Base-by-base conservation (phyloP, 1,140 invertebrate species). In the Maniola jurtina region DNA sequence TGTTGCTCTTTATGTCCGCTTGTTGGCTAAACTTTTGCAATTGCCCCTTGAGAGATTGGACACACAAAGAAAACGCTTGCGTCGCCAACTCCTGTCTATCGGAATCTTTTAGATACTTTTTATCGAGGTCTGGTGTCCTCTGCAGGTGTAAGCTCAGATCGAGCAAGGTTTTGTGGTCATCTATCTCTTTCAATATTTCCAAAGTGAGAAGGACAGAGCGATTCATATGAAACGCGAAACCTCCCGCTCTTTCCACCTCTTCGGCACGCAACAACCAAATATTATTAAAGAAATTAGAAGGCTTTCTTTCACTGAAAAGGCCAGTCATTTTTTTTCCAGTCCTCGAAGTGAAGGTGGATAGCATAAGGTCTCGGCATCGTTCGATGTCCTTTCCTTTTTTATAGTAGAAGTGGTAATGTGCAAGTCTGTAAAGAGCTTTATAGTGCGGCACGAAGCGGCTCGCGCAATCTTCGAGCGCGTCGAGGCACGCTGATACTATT, bases 201-300 rank as follows among this genome's bases (percentile, higher is more conserved):
- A 98, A 92, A 0, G 98, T 91, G 7, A 98, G 92, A 6, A 94
- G 92, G 5, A 98, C 93, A 72, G 96, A 96, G 64, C 96, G 93
- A 66, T 95, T 96, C 95, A 99, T 97, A 79, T 99, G 97, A 40
- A 96, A 94, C 7, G 96, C 94, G 89, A 99, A 97, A 79, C 96
- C 96, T 11, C 98, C 98, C 2, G 96, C 95, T 50, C 98, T 92
- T 79, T 99, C 98, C 38, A 99, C 96, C 91, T 99, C 98, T 63
- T 93, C 93, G 16, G 95, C 93, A 5, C 97, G 97, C 79, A 98
- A 97, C 68, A 96, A 93, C 98, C 98, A 99, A 63, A 98, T 94
- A 61, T 97, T 97, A 91, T 98, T 97, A 78, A 98, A 99, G 76
- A 99, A 97, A 85, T 98, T 98, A 9, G 92, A 94, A 40, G 92